A percentile compares a stretch with the other conserved stretches of the same genome.
Conservation (phyloP, 2,113 vertebrate genomes). For the Hyperopisus bebe region DNA sequence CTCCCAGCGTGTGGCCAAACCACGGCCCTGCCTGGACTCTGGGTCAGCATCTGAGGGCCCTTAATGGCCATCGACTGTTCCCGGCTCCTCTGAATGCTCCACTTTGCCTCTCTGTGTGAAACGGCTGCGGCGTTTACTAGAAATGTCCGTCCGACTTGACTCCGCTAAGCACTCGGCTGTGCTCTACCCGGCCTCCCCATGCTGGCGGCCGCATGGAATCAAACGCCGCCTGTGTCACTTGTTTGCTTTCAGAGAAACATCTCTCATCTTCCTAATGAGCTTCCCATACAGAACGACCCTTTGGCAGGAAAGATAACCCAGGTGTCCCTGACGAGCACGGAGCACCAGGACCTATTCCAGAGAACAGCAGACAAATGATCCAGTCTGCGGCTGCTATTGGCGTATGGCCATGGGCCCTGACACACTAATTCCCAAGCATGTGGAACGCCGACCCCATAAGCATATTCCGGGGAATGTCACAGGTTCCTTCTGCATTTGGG, state of each 20-base stretch:
- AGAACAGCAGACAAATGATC: not conserved
- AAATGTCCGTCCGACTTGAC: not conserved
- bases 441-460: not conserved
- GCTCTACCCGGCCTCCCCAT: not conserved
- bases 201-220: not conserved
- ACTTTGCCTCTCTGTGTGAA: not conserved
- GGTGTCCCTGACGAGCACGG: not conserved
- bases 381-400: not conserved
- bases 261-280: not conserved
- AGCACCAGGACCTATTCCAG: not conserved
- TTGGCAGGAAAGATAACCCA: not conserved
- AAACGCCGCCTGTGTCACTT: not conserved
- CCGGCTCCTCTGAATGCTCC: not conserved
- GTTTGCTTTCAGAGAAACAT: not conserved
- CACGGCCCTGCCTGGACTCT: not conserved
- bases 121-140: not conserved
- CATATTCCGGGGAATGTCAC: not conserved
- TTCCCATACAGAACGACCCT: not conserved
- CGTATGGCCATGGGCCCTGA: not conserved
- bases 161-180: not conserved
- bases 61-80: conserved; percentile 12
- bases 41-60: not conserved
- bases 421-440: not conserved
- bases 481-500: not conserved
- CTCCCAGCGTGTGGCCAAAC: not conserved